phyloP scores from a whole-genome alignment of 1,140 invertebrate species.

The Drosophila lini region DNA sequence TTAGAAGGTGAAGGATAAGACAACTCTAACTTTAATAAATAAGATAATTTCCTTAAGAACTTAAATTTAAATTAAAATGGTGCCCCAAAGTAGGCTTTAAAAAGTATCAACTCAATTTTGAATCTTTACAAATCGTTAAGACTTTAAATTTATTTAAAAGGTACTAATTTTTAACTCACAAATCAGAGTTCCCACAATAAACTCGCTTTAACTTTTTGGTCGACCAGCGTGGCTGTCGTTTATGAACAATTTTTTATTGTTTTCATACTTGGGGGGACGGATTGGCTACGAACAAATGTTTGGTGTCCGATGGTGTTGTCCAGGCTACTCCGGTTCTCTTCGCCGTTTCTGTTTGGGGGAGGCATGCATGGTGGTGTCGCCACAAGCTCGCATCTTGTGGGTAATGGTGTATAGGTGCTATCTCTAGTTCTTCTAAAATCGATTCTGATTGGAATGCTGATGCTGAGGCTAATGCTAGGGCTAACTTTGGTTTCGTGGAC shows the following conservation, averaged over 20 bases:
- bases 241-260: slow-evolving; percentile 62
- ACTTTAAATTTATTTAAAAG: background rate
- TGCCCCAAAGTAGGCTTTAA: background rate
- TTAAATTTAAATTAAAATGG: background rate
- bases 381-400: slow-evolving; percentile 8
- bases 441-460: background rate
- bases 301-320: slow-evolving; percentile 5
- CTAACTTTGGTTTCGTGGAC: slow-evolving; percentile 5
- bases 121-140: background rate
- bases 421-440: background rate
- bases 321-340: slow-evolving; percentile 9
- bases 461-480: slow-evolving; percentile 4
- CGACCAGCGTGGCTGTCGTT: slow-evolving; percentile 26
- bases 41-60: background rate
- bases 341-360: slow-evolving; percentile 12
- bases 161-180: background rate
- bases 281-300: background rate
- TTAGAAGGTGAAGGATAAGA: background rate
- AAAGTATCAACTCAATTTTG: background rate
- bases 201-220: background rate
- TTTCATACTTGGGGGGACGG: slow-evolving; percentile 14
- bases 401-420: background rate
- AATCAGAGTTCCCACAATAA: background rate
- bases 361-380: slow-evolving; percentile 30
- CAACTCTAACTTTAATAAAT: background rate